Evolutionary conservation across 2,113 vertebrate species (phyloP), one percentile per base, ranked within the genome.

Genomic region (Tringa solitaria): DNA sequence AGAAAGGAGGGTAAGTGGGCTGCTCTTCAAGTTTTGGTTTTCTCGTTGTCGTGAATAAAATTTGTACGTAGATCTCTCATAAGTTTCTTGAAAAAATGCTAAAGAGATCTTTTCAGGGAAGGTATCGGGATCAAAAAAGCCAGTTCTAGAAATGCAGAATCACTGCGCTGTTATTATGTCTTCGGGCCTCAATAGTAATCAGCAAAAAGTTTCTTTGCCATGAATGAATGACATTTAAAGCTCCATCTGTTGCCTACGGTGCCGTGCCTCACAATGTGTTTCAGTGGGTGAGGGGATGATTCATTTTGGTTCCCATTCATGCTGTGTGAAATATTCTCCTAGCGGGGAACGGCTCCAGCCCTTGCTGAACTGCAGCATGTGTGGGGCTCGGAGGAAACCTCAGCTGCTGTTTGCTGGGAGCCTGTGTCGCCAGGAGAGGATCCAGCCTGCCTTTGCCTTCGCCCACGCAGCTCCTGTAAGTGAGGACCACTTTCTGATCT

Each of bases 251-350:
- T 85, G 94, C 89, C 94, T 73, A 69, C 18, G 3, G 90, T 65
- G 81, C 8, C 10, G 67, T 82, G 87, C 90, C 83, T 85, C 82
- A 17, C 14, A 8, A 50, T 15, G 70, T 14, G 53, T 94, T 91
- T 87, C 93, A 67, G 14, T 39, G 96, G 88, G 80, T 76, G 95
- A 89, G 53, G 67, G 91, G 81, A 91, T 95, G 92, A 95, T 94
- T 94, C 92, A 96, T 90, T 91, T 69, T 5, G 5, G 39, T 78
- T 96, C 95, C 94, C 96, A 96, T 97, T 97, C 96, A 96, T 92
- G 78, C 92, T 2, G n/a, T 37, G 3, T 30, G 76, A 80, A 86
- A 53, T 8, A 6, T 45, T 93, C 93, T 78, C 68, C 1, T 28
- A 41, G 81, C 32, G 5, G 70, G 84, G 79, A 95, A 85, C 7